Base-by-base conservation (phyloP, 92 coral and sea anemone genomes). In the Scolanthus callimorphus region DNA sequence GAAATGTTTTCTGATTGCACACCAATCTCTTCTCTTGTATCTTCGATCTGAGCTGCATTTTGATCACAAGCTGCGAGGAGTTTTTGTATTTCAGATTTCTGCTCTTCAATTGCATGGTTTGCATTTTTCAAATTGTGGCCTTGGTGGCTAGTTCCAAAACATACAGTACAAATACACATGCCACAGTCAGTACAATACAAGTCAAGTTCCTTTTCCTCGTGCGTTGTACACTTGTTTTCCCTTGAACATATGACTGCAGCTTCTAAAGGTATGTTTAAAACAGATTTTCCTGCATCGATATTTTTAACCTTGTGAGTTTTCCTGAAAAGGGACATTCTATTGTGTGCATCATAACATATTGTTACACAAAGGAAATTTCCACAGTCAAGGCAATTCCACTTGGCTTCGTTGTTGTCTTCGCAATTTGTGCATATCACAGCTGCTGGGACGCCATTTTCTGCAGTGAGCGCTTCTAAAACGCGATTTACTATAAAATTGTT, bases 141-240 rank as follows among this genome's bases (percentile, higher is more conserved):
- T 55, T 65, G 71, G 38, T 73, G 80, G 30, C 46, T 65, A 4
- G 71, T 65, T 11, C 72, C 80, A 63, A 73, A 73, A 39, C 80
- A 73, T 22, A 73, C 17, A n/a, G 80, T 69, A 27, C 80, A 73
- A 31, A 41, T 56, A n/a, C 65, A 63, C 29, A 29, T 31, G 20
- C 30, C 55, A 39, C 80, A 73, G 4, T 68, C 60, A 12, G 46
- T 44, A 52, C 80, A 73, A 25, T 73, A 73, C 51, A 73, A 37
- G 24, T 64, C 69, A n/a, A 65, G 63, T 13, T 73, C 80, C 56
- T 73, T 60, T 2, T 73, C 65, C 21, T 20, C 20, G 73, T 73
- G 80, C 0, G 29, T 73, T 9, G 29, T 69, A 38, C 80, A 73
- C 58, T 34, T 46, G 20, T 46, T 53, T 2, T 50, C 49, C n/a